Percentiles rank a stretch among this genome's conserved stretches.
phyloP scores from a whole-genome alignment of 2,797 vertebrate genomes.

The Gambelia wislizenii region DNA sequence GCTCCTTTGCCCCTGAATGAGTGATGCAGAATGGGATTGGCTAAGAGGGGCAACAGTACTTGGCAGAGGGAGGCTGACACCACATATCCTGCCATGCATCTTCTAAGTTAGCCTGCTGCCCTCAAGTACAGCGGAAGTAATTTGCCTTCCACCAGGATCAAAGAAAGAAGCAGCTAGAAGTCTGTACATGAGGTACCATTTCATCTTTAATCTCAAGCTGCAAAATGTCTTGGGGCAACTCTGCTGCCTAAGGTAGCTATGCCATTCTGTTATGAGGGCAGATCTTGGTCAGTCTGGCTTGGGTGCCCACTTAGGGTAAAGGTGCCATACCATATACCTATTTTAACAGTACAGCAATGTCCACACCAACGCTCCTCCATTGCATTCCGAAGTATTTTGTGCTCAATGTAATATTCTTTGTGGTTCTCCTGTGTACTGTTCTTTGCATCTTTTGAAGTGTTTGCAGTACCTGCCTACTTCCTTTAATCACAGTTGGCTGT shows the following conservation, averaged over 20 bases:
- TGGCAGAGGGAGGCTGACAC: background rate
- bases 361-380: background rate
- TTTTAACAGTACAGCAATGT: background rate
- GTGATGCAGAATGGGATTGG: background rate
- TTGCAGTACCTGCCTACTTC: background rate
- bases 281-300: slow-evolving; percentile 7
- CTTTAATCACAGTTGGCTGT: background rate
- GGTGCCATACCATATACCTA: background rate
- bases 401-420: background rate
- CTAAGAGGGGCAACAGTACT: background rate
- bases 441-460: background rate
- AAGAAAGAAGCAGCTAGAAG: background rate
- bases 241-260: background rate
- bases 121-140: background rate
- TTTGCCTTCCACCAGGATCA: background rate
- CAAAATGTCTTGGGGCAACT: background rate
- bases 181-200: background rate
- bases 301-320: background rate
- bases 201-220: background rate
- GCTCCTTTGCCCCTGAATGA: background rate
- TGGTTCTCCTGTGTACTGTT: background rate
- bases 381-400: background rate
- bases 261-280: background rate
- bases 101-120: background rate
- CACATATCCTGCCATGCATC: background rate